Base-by-base conservation (phyloP, 2,797 vertebrate species). In the Agapornis canus region DNA sequence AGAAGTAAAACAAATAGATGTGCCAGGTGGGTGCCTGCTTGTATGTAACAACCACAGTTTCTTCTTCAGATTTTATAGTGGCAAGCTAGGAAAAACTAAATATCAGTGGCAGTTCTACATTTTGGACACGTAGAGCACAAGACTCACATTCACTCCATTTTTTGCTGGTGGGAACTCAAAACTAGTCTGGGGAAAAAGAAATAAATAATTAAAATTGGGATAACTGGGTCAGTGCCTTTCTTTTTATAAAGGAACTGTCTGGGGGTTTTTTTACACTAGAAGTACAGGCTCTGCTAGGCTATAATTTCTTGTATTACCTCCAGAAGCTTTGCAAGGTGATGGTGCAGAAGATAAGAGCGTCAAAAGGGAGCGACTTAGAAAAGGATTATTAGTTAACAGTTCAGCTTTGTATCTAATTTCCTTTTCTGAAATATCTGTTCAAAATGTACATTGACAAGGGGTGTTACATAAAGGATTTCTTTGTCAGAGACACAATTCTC, bases 1-100 rank as follows among this genome's bases (percentile, higher is more conserved):
- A 26, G 27, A 13, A 35, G 15, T 9, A 26, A 15, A 19, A 37
- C 40, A 20, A 51, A 59, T 0, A 35, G 11, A 22, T 1, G 0
- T 22, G n/a, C 43, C 48, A 32, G 68, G 37, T 21, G 7, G 10
- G 8, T 43, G n/a, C 11, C 61, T 64, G 49, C 21, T 3, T 31
- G 39, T 35, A 35, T 43, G 10, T 29, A 25, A 27, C 42, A 57
- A 9, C 22, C 13, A 4, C 11, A 8, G 10, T n/a, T 72, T 45
- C 29, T 49, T 37, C 43, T n/a, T 11, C 29, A n/a, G 27, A 4
- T 21, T 54, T 25, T 7, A 6, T 39, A 60, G 43, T 56, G 45
- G 45, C n/a, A 52, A 82, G 31, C 13, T 32, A 23, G 48, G 26
- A 35, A 45, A 26, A 56, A 43, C 13, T 20, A 16, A 37, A 51